Base-by-base conservation (phyloP, 2,888 invertebrate genomes). In the Phortica okadai region DNA sequence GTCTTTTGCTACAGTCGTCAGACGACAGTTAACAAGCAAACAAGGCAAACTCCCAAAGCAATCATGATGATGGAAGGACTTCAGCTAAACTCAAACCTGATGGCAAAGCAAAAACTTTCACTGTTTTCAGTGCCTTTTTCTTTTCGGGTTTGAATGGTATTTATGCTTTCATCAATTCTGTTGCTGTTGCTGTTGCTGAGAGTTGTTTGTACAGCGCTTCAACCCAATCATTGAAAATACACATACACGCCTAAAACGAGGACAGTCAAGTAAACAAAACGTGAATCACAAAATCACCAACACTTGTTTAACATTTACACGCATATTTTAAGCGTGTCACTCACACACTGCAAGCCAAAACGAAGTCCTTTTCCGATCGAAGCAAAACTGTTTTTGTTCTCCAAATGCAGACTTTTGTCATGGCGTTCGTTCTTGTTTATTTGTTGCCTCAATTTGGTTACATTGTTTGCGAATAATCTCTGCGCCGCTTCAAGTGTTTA, bases 381-480 rank as follows among this genome's bases (percentile, higher is more conserved):
- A 50, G 50, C 10, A 50, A 50, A 14, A 14, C 50, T 50, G 50
- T 21, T 11, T 21, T 44, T n/a, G 66, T 42, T 25, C 21, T 21
- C 25, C 56, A 33, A 72, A 54, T 72, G 72, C 8, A 50, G 66
- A 14, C 33, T 25, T 45, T 72, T 56, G 54, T 76, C 75, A 76
- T 44, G 81, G 82, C 81, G 80, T 79, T 83, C 85, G 78, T 79
- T 81, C 80, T 84, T 85, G 83, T 87, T 85, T 87, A 87, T 85
- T 85, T 85, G 86, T 84, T 85, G 84, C 80, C 84, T 86, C 87
- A 85, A 85, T 85, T 85, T 85, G 85, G 87, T 84, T 87, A 85
- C 87, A 87, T 85, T 85, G 85, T 85, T 87, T 85, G 84, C 82
- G 83, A 79, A 85, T 84, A 85, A 83, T 85, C 85, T 85, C 73